A percentile compares a stretch with the other conserved stretches of the same genome.
phyloP scores from a whole-genome alignment of 1,140 invertebrate species.

The Caenorhabditis latens region DNA sequence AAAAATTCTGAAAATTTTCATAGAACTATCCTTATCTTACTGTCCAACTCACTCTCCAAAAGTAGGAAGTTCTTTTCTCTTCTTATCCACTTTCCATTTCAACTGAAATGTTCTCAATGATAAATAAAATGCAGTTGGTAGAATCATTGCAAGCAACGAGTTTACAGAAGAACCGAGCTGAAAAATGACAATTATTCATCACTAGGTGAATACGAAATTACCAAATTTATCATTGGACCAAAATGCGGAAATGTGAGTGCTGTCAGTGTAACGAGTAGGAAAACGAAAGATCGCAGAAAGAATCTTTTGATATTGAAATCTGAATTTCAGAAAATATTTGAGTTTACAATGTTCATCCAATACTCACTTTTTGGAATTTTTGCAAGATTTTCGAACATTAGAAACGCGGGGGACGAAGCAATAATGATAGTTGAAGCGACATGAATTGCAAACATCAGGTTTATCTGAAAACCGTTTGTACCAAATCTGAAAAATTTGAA shows the following conservation, averaged over 20 bases:
- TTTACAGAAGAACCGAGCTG: background rate
- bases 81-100: background rate
- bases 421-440: background rate
- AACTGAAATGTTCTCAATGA: background rate
- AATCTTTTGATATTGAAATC: background rate
- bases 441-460: constrained; percentile 6
- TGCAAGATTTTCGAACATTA: background rate
- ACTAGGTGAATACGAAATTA: background rate
- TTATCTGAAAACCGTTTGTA: background rate
- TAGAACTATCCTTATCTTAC: background rate
- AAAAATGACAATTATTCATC: background rate
- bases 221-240: constrained; percentile 22
- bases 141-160: background rate
- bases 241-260: constrained; percentile 12
- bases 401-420: background rate
- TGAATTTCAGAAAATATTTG: background rate
- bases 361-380: background rate
- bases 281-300: background rate
- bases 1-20: background rate
- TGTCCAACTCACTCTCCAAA: background rate
- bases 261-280: background rate
- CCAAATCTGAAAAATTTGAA: too few relatives aligned
- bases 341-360: background rate
- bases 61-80: background rate
- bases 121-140: background rate